Evolutionary conservation across 2,113 vertebrate genomes (phyloP), one percentile per base, ranked within the genome.

Genomic region (Puntigrus tetrazona): DNA sequence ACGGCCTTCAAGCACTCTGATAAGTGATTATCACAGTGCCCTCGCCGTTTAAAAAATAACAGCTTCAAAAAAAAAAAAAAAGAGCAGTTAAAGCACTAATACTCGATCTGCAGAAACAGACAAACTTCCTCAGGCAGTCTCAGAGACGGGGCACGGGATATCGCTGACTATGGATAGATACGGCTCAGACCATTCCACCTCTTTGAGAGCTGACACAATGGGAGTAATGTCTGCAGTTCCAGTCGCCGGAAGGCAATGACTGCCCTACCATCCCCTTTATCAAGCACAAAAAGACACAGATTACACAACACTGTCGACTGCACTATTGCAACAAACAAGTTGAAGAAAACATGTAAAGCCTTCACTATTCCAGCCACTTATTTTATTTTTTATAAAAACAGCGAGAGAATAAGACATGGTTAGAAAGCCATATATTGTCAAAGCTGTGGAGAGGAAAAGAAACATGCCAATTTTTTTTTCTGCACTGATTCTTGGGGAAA

Each of bases 221-320:
- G 25, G 41, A 65, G 41, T 50, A 50, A 63, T 18, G 73, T 43
- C 79, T 69, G 43, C 31, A 43, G 55, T 14, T 43, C 29, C 20
- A 52, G 74, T 22, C 74, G 45, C n/a, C n/a, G n/a, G n/a, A 77
- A 74, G 22, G n/a, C 75, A 75, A 52, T 27, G 82, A 52, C 45
- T 74, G 25, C 34, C n/a, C 14, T 22, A 9, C 69, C n/a, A 73
- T 73, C 38, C 38, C 69, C 38, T 45, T 72, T 73, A 73, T 73
- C n/a, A 73, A 41, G n/a, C 67, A 43, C 69, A 73, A 25, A n/a
- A 73, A 73, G 18, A 38, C 18, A 10, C 65, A 31, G 13, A 31
- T 65, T 65, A 34, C 61, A 65, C 34, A 70, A 70, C 8, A 70
- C 65, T 69, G 4, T 9, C 20, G 36, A 22, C 65, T 1, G 4